Base-by-base conservation (phyloP, 2,797 vertebrate species). In the Tragelaphus oryx region DNA sequence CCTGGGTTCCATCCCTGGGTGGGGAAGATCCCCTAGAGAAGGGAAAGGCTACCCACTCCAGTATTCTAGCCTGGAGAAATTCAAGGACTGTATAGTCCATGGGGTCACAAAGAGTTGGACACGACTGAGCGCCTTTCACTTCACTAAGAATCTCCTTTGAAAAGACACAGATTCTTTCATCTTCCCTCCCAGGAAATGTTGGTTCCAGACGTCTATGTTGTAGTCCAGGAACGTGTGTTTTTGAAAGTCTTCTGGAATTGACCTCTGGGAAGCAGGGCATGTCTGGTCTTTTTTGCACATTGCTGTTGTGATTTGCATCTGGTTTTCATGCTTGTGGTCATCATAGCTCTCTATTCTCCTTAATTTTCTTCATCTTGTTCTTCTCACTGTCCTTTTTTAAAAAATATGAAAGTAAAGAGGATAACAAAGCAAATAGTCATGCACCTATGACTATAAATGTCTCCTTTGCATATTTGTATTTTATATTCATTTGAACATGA, bases 311-410 rank as follows among this genome's bases (percentile, higher is more conserved):
- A 50, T 46, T 52, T 37, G 3, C 4, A 1, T 1, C 30, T 55
- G 8, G 17, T 3, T 2, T 3, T 17, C 1, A 5, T 4, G 46
- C 8, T 4, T 0, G 1, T 0, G 17, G 22, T 9, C 13, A 24
- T 68, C 71, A 24, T 0, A 0, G 12, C 11, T 30, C 1, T n/a
- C 33, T 26, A 0, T 30, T 46, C 44, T 26, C 5, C 16, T 41
- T 85, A 3, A 17, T 8, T 48, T 30, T 87, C n/a, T 74, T 65
- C 4, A 0, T 86, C 37, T 57, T 30, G 0, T 14, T 30, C 5
- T 30, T 60, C 48, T n/a, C 60, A 6, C 4, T 76, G 26, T 14
- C 30, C 17, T n/a, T 6, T 55, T 60, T 55, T 41, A 18, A 55
- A 74, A 86, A 30, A 75, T 52, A 62, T 26, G n/a, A 62, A 50